Base-by-base conservation (phyloP, 2,797 vertebrate species). In the Anas bernieri region DNA sequence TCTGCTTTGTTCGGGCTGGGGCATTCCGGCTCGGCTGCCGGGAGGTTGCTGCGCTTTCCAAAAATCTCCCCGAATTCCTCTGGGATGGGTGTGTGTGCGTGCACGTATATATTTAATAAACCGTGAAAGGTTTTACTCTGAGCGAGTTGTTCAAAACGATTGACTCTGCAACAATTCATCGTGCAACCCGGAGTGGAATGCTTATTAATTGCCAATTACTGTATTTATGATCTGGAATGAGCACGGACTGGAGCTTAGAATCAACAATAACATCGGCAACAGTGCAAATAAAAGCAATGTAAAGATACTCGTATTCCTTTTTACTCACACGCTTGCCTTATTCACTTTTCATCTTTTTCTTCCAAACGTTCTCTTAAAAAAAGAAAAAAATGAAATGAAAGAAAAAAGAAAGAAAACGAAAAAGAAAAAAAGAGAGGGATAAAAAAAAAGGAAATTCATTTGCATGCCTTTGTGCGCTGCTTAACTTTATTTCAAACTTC, bases 181-280 rank as follows among this genome's bases (percentile, higher is more conserved):
- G 68, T 31, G 46, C 86, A 21, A 0, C 55, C 55, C 61, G 80
- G 50, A 37, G 33, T 11, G 41, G 69, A 91, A 61, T 25, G 83
- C 46, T 94, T 85, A 90, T 95, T 94, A 94, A 96, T 93, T 78
- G 81, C 58, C 33, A 72, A 81, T 95, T 92, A 93, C 52, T 92
- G 63, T 54, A 78, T 94, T 94, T 86, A 84, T 90, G 80, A 80
- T 12, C 64, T 13, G 77, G 59, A 55, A 61, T 30, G 68, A 79
- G 68, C 56, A 8, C 41, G 74, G 90, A 62, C 56, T 18, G 82
- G 55, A 82, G 50, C 67, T 48, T 43, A 69, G 55, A 7, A 39
- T 67, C 52, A 23, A 41, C 76, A 25, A 52, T 4, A 66, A 81
- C 17, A 55, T 52, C 67, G 43, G 75, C n/a, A 37, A 59, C 58